Evolutionary conservation across 2,888 invertebrate genomes (phyloP).

Genomic region (Chorisops tibialis): DNA sequence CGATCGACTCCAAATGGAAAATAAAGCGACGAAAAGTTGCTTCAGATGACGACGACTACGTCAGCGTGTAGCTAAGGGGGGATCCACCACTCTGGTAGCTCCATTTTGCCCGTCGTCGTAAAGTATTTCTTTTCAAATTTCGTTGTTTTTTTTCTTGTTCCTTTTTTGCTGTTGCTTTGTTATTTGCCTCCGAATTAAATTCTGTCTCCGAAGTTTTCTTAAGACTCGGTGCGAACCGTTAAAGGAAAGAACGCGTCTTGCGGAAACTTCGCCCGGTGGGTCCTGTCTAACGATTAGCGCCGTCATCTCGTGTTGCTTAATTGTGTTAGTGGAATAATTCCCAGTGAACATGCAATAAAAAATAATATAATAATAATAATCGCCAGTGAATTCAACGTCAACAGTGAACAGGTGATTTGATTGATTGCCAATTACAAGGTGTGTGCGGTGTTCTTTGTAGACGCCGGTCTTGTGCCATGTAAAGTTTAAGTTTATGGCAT

Average conservation of each 20-base stretch:
- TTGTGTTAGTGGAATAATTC: constrained; percentile 14
- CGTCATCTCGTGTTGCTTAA: background rate
- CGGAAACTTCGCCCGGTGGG: background rate
- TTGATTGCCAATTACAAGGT: constrained; percentile 15
- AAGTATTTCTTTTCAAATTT: too few species aligned
- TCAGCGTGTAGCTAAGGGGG: too few species aligned
- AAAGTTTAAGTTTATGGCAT: background rate
- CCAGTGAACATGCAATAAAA: constrained; percentile 17
- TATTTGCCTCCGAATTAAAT: constrained; percentile 2
- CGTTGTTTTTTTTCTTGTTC: background rate
- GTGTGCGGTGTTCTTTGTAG: too few species aligned
- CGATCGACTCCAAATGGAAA: too few species aligned
- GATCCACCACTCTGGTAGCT: too few species aligned
- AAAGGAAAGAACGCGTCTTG: constrained; percentile 11
- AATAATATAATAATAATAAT: constrained; percentile 14
- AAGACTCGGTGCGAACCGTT: constrained; percentile 19
- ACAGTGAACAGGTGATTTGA: constrained; percentile 21
- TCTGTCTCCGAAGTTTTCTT: constrained; percentile 25
- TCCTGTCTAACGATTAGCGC: constrained; percentile 8
- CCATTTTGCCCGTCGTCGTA: too few species aligned
- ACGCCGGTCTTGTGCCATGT: too few species aligned
- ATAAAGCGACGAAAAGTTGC: too few species aligned
- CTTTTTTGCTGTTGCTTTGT: background rate
- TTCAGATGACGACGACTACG: too few species aligned
- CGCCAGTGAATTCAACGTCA: too few species aligned